These are phyloP conservation scores for Gallinago jamesoni DNA, from an alignment of 2,113 vertebrate genomes.

Conservation along the genomic window DNA sequence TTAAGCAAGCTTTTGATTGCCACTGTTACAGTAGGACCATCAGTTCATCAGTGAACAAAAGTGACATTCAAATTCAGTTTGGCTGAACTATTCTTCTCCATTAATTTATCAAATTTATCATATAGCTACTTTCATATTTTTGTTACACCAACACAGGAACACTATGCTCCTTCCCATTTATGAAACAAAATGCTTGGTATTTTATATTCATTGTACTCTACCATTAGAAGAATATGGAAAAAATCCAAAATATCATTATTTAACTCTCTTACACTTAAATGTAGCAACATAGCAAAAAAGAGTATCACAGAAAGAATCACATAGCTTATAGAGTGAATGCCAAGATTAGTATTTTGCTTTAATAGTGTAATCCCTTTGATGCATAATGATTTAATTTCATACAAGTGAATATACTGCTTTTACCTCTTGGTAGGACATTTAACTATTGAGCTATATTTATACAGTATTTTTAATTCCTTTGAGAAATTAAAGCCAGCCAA, in stretches of 20 bases:
- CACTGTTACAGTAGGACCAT: not conserved
- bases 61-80: not conserved
- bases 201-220: not conserved
- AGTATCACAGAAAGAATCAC: not conserved
- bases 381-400: constrained; percentile 17
- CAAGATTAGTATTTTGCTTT: not conserved
- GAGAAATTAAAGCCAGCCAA: constrained; percentile 20
- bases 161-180: not conserved
- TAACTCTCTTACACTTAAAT: not conserved
- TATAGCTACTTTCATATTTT: not conserved
- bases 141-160: not conserved
- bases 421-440: not conserved
- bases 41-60: not conserved
- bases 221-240: not conserved
- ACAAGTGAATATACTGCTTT: constrained; percentile 3
- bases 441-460: not conserved
- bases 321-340: not conserved
- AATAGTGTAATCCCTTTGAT: constrained; percentile 16
- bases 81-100: not conserved
- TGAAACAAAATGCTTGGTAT: not conserved
- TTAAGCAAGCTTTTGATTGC: not conserved
- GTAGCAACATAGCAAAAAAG: not conserved
- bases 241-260: not conserved
- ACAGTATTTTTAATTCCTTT: constrained; percentile 19
- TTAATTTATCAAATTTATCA: not conserved